Percentiles rank a stretch among this genome's conserved stretches.
These are phyloP conservation scores for Diachasma alloeum DNA, from an alignment of 1,140 invertebrate species.

Conservation along the genomic window DNA sequence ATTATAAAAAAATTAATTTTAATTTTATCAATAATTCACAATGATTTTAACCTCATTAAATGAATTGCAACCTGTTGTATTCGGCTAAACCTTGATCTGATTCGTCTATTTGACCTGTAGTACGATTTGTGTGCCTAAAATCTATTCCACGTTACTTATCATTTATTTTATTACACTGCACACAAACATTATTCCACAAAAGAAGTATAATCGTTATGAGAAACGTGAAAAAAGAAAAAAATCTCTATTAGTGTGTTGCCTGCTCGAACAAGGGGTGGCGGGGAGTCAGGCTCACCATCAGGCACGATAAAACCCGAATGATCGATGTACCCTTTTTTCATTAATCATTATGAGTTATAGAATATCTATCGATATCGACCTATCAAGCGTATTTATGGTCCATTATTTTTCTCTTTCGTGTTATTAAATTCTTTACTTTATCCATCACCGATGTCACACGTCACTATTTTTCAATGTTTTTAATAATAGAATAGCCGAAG, in stretches of 20 bases:
- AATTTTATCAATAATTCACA: neutral
- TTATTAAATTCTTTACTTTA: neutral
- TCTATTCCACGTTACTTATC: constrained; percentile 1
- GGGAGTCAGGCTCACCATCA: constrained; percentile 67
- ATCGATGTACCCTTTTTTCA: constrained; percentile 52
- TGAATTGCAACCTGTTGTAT: constrained; percentile 9
- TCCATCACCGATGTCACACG: neutral
- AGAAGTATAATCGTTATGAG: neutral
- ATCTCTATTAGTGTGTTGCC: constrained; percentile 51
- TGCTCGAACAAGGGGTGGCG: constrained; percentile 61
- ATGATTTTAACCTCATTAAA: neutral
- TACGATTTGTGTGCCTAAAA: constrained; percentile 15
- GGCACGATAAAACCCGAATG: constrained; percentile 62
- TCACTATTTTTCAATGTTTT: constrained; percentile 19
- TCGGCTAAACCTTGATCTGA: constrained; percentile 3
- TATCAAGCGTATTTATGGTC: neutral
- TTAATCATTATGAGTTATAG: neutral
- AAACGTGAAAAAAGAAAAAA: neutral
- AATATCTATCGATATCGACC: neutral
- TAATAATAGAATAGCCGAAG: constrained; percentile 15
- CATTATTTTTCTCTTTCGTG: neutral
- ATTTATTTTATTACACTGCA: neutral
- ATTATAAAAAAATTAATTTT: neutral
- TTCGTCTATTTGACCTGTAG: neutral
- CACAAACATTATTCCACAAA: neutral